A percentile compares a stretch with the other conserved stretches of the same genome.
phyloP scores from a whole-genome alignment of 2,888 invertebrate species.

The Druceiella hillmani region DNA sequence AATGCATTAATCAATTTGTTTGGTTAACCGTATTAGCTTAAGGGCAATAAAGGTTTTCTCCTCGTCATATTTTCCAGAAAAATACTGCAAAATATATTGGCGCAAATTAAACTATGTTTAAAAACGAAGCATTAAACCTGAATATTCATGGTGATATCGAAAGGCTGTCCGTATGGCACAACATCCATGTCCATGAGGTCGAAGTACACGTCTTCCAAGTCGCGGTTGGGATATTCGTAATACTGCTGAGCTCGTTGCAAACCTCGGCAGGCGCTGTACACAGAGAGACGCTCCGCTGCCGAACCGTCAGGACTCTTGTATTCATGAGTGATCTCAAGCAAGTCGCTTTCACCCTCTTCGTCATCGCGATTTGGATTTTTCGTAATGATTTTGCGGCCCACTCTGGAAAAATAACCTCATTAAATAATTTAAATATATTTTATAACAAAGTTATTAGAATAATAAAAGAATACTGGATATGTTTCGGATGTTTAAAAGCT shows the following conservation, averaged over 20 bases:
- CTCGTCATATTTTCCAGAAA: too few relatives aligned
- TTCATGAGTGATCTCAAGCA: conserved; percentile 58
- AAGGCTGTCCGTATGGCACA: conserved; percentile 60
- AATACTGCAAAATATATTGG: too few relatives aligned
- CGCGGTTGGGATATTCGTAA: conserved; percentile 55
- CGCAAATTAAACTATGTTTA: too few relatives aligned
- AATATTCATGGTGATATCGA: conserved; percentile 61
- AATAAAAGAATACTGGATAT: too few relatives aligned
- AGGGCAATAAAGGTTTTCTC: too few relatives aligned
- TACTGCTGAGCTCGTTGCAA: conserved; percentile 56
- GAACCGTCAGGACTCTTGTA: conserved; percentile 62
- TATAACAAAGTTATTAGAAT: not conserved
- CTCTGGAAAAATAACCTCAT: conserved; percentile 37
- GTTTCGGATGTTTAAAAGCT: too few relatives aligned
- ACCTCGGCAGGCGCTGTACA: conserved; percentile 62
- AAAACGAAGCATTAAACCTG: too few relatives aligned
- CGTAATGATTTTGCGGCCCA: conserved; percentile 63
- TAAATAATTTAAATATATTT: not conserved
- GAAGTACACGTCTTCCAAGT: conserved; percentile 58
- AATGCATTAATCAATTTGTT: too few relatives aligned
- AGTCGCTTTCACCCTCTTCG: conserved; percentile 58
- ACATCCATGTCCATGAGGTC: conserved; percentile 62
- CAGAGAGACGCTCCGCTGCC: conserved; percentile 58
- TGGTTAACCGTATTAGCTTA: too few relatives aligned
- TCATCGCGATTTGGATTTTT: conserved; percentile 58